phyloP scores from a whole-genome alignment of 2,888 invertebrate genomes.

The Brachypalpus laphriformis region DNA sequence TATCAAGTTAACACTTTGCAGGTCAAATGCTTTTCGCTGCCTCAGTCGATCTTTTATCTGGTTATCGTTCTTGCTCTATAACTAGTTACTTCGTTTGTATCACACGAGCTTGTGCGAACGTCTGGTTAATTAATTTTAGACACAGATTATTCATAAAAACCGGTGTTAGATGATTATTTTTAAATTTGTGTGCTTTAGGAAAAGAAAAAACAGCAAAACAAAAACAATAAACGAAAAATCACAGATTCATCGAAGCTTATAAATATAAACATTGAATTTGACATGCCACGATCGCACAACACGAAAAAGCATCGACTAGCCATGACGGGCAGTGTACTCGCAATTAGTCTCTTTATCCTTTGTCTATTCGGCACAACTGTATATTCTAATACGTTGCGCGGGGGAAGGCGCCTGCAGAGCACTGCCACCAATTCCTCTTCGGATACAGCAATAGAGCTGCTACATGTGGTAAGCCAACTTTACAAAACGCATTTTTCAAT shows the following conservation, averaged over 20 bases:
- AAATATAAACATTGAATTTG: constrained; percentile 73
- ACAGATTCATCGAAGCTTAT: constrained; percentile 54
- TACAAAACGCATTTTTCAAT: constrained; percentile 43
- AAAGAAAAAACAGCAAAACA: constrained; percentile 20
- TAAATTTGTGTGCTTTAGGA: constrained; percentile 23
- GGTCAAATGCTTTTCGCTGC: constrained; percentile 54
- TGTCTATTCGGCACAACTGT: constrained; percentile 78
- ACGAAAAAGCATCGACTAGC: constrained; percentile 79
- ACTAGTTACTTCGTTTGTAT: constrained; percentile 7
- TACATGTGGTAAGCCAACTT: constrained; percentile 81
- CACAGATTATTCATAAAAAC: constrained; percentile 56
- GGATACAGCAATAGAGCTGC: constrained; percentile 79
- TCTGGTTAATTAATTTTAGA: constrained; percentile 29
- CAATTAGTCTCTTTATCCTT: constrained; percentile 78
- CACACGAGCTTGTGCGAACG: not conserved
- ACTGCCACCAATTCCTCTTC: constrained; percentile 27
- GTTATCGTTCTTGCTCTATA: constrained; percentile 27
- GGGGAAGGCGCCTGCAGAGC: constrained; percentile 11
- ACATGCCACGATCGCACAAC: constrained; percentile 81
- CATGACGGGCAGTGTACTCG: constrained; percentile 79
- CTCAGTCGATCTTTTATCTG: constrained; percentile 51
- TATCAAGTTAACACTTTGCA: constrained; percentile 40
- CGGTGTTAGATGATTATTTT: constrained; percentile 67
- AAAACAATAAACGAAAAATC: constrained; percentile 21
- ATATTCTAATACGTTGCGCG: constrained; percentile 76